These are phyloP conservation scores for Agonopterix arenella DNA, from an alignment of 2,888 invertebrate species.

Conservation along the genomic window DNA sequence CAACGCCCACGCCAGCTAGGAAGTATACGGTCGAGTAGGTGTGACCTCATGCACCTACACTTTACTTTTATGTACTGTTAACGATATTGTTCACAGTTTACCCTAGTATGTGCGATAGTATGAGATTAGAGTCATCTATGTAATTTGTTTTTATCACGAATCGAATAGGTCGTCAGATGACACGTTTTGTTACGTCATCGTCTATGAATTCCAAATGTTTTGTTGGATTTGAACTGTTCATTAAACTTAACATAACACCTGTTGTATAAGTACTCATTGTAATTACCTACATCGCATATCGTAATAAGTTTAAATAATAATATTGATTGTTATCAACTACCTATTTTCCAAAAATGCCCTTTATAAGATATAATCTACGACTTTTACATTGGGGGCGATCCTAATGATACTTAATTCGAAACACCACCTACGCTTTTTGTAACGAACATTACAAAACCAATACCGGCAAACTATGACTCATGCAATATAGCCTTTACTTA, in stretches of 20 bases:
- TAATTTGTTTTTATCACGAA: background rate
- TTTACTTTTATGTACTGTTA: background rate
- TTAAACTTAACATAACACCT: too few relatives aligned
- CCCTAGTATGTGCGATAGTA: too few relatives aligned
- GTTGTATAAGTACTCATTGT: too few relatives aligned
- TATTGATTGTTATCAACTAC: too few relatives aligned
- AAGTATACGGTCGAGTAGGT: conserved; percentile 30
- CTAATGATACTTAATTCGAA: conserved; percentile 20
- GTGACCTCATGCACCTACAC: conserved; percentile 22
- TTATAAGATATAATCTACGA: conserved; percentile 15
- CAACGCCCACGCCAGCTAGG: conserved; percentile 14
- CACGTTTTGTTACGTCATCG: background rate
- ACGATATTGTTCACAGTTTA: background rate
- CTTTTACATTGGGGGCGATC: conserved; percentile 27
- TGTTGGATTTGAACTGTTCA: too few relatives aligned
- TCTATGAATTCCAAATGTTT: background rate
- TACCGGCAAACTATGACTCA: conserved; percentile 21
- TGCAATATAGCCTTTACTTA: conserved; percentile 3
- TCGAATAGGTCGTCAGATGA: background rate
- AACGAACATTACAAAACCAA: conserved; percentile 23
- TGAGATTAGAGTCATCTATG: background rate
- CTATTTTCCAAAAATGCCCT: background rate
- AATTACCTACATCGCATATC: too few relatives aligned
- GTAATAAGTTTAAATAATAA: too few relatives aligned
- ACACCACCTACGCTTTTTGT: conserved; percentile 22